Base-by-base conservation (phyloP, 1,140 invertebrate genomes). In the Dolichoris vasculosae region DNA sequence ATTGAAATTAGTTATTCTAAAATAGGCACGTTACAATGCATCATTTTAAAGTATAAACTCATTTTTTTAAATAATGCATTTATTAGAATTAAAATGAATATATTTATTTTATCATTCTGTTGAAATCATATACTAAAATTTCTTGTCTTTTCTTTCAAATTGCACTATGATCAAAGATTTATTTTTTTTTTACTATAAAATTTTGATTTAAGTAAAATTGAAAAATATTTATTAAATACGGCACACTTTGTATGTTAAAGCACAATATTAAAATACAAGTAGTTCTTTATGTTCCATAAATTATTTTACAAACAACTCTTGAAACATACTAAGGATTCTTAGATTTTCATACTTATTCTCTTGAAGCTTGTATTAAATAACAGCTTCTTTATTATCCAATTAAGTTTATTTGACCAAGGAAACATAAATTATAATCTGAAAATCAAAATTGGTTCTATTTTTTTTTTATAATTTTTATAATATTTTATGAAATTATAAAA, bases 371-470 rank as follows among this genome's bases (percentile, higher is more conserved):
- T 83, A 76, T 85, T 86, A 83, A 82, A 76, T 89, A 79, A 89
- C 89, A 90, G 87, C 64, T 76, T 71, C 67, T 77, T 85, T 85
- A 86, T 69, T 90, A 90, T 89, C 89, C 89, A 90, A 89, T 88
- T 89, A 80, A 87, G 87, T 86, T 87, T 32, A 59, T 81, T 90
- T 88, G 85, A 86, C 88, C 73, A 87, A 88, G 87, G 69, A 69
- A 77, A 84, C 81, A 87, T 81, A 51, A 81, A 23, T 71, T 88
- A 81, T 89, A 86, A 7, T 73, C 3, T 43, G 23, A n/a, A 7
- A 20, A 38, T 9, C 11, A n/a, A 73, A 43, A n/a, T 8, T 20
- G 23, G 32, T 17, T 7, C 30, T 51, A 20, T 3, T 32, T 32
- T 48, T 51, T 48, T 26, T 73, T 17, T 43, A 73, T n/a, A n/a